Evolutionary conservation across 2,113 vertebrate species (phyloP).

Genomic region (Polypterus bichir): DNA sequence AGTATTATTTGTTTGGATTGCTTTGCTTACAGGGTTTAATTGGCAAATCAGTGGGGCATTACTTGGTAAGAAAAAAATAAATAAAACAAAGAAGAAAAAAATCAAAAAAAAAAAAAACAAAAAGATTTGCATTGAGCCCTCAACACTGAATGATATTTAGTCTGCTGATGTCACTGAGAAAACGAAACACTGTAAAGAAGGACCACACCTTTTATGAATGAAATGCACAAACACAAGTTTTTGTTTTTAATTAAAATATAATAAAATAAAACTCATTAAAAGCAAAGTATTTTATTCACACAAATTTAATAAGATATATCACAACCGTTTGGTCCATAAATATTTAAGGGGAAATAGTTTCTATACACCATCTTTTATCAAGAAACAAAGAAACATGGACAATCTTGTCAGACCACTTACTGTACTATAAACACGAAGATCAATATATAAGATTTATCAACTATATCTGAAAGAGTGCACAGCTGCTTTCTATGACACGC

Average conservation of each 20-base stretch:
- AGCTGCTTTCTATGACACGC: constrained; percentile 87
- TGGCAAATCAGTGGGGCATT: constrained; percentile 95
- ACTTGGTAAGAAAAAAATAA: constrained; percentile 60
- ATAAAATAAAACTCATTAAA: constrained; percentile 97
- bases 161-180: constrained; percentile 38
- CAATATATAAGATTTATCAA: constrained; percentile 98
- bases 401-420: constrained; percentile 99
- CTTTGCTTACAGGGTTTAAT: constrained; percentile 51
- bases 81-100: constrained; percentile 48
- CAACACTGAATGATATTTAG: constrained; percentile 35
- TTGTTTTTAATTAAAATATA: constrained; percentile 44
- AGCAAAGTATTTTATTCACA: constrained; percentile 98
- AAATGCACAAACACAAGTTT: constrained; percentile 31
- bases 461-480: constrained; percentile 97
- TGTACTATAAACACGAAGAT: constrained; percentile 99
- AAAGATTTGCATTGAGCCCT: constrained; percentile 36
- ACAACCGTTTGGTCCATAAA: constrained; percentile 99
- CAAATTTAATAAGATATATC: constrained; percentile 99
- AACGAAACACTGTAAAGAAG: constrained; percentile 21
- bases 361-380: constrained; percentile 99
- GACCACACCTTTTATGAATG: constrained; percentile 17
- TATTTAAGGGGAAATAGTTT: constrained; percentile 99
- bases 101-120: constrained; percentile 33
- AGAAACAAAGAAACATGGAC: constrained; percentile 99
- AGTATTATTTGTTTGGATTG: constrained; percentile 46